Conservation (phyloP, 2,113 vertebrate species). For the Pogona vitticeps region DNA sequence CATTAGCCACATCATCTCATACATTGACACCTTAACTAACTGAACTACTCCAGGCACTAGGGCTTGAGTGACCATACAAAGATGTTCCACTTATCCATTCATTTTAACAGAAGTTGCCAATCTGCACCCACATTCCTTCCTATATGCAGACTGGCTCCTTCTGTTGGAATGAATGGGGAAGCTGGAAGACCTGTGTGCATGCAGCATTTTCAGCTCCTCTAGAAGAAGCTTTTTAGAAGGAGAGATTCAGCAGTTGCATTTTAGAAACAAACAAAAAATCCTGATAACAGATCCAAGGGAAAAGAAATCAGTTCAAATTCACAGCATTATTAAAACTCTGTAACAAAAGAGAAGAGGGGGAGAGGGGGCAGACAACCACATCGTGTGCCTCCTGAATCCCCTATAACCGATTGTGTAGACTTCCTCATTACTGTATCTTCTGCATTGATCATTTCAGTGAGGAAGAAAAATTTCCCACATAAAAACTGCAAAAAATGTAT, state of each 20-base stretch:
- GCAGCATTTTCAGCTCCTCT: constrained; percentile 25
- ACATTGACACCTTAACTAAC: neutral
- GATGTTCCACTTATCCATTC: neutral
- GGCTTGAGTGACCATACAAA: neutral
- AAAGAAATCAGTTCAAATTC: constrained; percentile 38
- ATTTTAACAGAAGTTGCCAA: neutral
- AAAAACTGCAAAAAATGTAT: constrained; percentile 67
- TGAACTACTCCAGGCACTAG: neutral
- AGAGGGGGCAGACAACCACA: constrained; percentile 33
- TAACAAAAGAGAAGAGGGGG: constrained; percentile 52
- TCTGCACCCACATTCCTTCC: neutral
- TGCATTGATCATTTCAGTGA: constrained; percentile 59
- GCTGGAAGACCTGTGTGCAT: neutral
- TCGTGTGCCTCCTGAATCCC: constrained; percentile 41
- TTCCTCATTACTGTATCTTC: too few species aligned
- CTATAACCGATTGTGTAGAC: constrained; percentile 47
- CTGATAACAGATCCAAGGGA: constrained; percentile 45
- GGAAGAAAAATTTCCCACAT: constrained; percentile 64
- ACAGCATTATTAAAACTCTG: constrained; percentile 35
- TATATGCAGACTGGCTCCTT: neutral
- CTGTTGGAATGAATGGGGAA: neutral
- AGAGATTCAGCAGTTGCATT: constrained; percentile 38
- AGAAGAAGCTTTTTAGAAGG: constrained; percentile 37
- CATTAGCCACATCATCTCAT: neutral
- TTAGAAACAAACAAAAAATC: constrained; percentile 40